phyloP scores from a whole-genome alignment of 1,140 invertebrate genomes.

The Heliconius nattereri region DNA sequence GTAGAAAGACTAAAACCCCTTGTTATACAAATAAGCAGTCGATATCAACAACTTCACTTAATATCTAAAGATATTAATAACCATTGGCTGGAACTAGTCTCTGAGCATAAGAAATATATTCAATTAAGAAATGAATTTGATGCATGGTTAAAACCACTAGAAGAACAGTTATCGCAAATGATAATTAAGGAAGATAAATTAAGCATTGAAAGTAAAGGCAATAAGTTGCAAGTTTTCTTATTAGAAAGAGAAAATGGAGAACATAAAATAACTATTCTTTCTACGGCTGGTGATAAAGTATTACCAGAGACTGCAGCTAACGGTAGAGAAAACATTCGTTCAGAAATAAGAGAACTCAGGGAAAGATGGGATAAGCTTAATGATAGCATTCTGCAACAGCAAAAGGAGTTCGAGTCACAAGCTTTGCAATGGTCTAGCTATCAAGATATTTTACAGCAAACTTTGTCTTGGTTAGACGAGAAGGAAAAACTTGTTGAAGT shows the following conservation, averaged over 20 bases:
- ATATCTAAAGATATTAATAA: conserved; percentile 94
- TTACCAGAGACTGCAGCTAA: conserved; percentile 94
- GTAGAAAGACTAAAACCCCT: conserved; percentile 93
- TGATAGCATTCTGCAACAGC: conserved; percentile 89
- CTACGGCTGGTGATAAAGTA: conserved; percentile 90
- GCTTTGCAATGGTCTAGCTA: conserved; percentile 92
- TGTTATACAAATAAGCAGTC: conserved; percentile 93
- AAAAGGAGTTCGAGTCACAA: conserved; percentile 92
- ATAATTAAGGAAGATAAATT: conserved; percentile 84
- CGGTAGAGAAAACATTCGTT: conserved; percentile 93
- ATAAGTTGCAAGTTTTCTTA: conserved; percentile 87
- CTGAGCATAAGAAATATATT: conserved; percentile 91
- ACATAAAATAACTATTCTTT: conserved; percentile 87
- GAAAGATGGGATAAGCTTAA: conserved; percentile 93
- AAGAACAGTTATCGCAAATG: conserved; percentile 86
- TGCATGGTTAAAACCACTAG: conserved; percentile 88
- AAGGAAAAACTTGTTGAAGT: conserved; percentile 91
- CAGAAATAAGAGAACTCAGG: conserved; percentile 88
- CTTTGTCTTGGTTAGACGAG: conserved; percentile 91
- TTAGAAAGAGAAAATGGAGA: conserved; percentile 92
- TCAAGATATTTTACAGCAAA: conserved; percentile 92
- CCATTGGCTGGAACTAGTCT: conserved; percentile 91
- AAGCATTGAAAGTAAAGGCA: conserved; percentile 79
- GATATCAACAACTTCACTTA: conserved; percentile 91
- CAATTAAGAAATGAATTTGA: conserved; percentile 89